Evolutionary conservation across 2,888 invertebrate species (phyloP).

Genomic region (Theodoxus fluviatilis): DNA sequence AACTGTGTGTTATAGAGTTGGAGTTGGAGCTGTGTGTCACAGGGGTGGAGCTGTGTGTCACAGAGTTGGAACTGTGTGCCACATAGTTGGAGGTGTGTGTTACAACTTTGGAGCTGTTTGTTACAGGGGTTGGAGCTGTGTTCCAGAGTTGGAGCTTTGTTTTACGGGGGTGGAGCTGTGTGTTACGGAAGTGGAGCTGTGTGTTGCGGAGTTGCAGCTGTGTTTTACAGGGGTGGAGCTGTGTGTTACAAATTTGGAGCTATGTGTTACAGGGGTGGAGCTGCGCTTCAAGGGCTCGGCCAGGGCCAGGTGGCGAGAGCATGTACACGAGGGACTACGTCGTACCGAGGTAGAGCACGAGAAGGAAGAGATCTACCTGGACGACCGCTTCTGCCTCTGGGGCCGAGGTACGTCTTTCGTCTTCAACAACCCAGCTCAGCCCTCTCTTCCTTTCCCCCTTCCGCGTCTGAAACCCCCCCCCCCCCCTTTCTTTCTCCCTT

Average conservation of each 20-base stretch:
- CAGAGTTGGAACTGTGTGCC: no score
- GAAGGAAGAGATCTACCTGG: constrained; percentile 60
- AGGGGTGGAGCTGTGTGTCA: no score
- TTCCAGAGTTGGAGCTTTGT: not conserved
- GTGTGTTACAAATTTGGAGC: no score
- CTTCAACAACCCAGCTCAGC: not conserved
- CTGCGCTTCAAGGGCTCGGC: constrained; percentile 55
- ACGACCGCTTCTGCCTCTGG: constrained; percentile 60
- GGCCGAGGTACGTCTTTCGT: constrained; percentile 50
- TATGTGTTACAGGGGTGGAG: constrained; percentile 50
- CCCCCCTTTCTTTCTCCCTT: not conserved
- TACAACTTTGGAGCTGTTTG: no score
- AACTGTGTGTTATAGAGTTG: no score
- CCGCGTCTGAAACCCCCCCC: not conserved
- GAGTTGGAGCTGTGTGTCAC: constrained; percentile 24
- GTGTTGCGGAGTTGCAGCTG: no score
- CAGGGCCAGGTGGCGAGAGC: constrained; percentile 56
- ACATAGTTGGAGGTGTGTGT: no score
- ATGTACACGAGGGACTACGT: constrained; percentile 47
- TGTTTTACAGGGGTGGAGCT: no score
- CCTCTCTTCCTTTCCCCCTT: not conserved
- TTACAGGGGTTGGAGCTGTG: no score
- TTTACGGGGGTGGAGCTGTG: no score
- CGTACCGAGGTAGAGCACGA: constrained; percentile 57
- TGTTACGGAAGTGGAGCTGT: no score